Conservation (phyloP, 2,113 vertebrate species). For the Sapajus apella region DNA sequence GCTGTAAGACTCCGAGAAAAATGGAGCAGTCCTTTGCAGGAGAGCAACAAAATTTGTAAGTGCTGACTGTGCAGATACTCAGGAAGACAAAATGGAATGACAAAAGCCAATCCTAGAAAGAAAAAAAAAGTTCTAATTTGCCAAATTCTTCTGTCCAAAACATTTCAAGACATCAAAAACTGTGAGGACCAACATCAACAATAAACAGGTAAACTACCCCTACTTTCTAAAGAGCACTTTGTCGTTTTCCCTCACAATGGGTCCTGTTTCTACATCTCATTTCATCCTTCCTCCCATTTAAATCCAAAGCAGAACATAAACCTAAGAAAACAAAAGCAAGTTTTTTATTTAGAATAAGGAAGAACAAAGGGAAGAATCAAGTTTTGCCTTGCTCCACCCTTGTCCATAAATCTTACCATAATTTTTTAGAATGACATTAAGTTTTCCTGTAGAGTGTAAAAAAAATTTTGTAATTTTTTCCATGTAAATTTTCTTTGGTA, state of each 20-base stretch:
- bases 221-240: background rate
- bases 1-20: background rate
- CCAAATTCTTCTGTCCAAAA: background rate
- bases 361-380: background rate
- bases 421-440: background rate
- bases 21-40: background rate
- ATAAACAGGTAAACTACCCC: background rate
- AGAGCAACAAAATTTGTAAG: background rate
- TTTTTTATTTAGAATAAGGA: background rate
- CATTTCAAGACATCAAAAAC: background rate
- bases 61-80: background rate
- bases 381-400: background rate
- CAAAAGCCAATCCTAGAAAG: background rate
- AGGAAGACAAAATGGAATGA: background rate
- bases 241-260: background rate
- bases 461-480: conserved; percentile 37
- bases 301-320: conserved; percentile 40
- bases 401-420: background rate
- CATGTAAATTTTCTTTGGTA: background rate
- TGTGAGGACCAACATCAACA: background rate
- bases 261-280: background rate
- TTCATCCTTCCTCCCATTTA: background rate
- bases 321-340: background rate
- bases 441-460: background rate
- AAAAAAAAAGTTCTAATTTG: background rate